These are phyloP conservation scores for Rugalucina vietnamica DNA, from an alignment of 2,888 invertebrate genomes.

Conservation along the genomic window DNA sequence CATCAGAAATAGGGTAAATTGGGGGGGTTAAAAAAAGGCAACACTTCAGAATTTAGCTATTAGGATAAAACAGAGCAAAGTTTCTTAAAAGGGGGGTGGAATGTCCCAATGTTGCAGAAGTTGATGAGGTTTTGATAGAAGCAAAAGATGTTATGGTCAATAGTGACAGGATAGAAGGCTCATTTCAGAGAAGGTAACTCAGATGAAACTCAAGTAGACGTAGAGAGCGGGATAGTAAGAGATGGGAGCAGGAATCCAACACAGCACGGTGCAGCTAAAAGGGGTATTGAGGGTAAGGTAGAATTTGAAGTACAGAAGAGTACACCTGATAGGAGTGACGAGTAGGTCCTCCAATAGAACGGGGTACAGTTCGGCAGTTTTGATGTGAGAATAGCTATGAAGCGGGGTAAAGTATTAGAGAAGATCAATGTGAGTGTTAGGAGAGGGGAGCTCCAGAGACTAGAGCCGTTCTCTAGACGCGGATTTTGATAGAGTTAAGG, in stretches of 20 bases:
- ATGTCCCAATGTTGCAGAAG: neutral
- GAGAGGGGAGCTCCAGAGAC: neutral
- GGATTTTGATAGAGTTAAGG: neutral
- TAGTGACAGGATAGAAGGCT: too few relatives aligned
- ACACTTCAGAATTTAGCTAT: neutral
- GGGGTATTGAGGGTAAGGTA: neutral
- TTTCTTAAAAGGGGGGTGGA: neutral
- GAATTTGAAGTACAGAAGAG: neutral
- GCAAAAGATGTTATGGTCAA: neutral
- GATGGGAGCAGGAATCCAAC: neutral
- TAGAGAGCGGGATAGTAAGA: neutral
- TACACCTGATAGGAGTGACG: neutral
- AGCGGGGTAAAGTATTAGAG: neutral
- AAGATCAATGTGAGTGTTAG: neutral
- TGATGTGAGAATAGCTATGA: neutral
- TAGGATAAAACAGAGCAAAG: neutral
- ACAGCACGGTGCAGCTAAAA: neutral
- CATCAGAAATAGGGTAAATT: neutral
- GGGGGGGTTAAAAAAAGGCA: neutral
- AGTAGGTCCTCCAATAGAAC: neutral
- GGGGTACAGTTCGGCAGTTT: conserved; percentile 4
- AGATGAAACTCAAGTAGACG: neutral
- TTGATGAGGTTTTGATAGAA: neutral
- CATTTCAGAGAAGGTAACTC: neutral
- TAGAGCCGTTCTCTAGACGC: neutral